These are phyloP conservation scores for Zaprionus vittiger DNA, from an alignment of 1,140 invertebrate genomes.

Conservation along the genomic window DNA sequence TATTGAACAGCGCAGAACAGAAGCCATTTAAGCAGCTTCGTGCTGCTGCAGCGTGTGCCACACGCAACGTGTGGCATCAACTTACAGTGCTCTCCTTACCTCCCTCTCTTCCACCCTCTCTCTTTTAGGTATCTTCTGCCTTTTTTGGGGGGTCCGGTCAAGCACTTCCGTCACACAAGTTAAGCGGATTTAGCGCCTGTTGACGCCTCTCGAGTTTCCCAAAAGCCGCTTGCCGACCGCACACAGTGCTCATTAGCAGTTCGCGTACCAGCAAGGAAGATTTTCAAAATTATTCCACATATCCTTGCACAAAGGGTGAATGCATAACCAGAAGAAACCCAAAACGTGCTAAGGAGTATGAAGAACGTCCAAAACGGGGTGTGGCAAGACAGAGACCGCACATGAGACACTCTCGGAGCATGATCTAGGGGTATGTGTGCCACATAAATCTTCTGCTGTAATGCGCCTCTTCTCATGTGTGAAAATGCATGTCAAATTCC, in stretches of 20 bases:
- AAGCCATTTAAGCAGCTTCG: slow-evolving; percentile 68
- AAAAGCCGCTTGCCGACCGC: slow-evolving; percentile 55
- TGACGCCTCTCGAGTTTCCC: slow-evolving; percentile 83
- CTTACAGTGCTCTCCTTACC: slow-evolving; percentile 5
- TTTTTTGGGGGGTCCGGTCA: slow-evolving; percentile 2
- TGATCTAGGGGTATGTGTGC: not conserved
- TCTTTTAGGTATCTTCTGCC: not conserved
- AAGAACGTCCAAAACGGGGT: slow-evolving; percentile 11
- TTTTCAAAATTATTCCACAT: slow-evolving; percentile 22
- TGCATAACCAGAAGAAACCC: slow-evolving; percentile 29
- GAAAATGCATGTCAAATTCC: slow-evolving; percentile 30
- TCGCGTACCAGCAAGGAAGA: slow-evolving; percentile 39
- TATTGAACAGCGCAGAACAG: slow-evolving; percentile 46
- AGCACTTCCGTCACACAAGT: slow-evolving; percentile 54
- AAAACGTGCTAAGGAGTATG: slow-evolving; percentile 34
- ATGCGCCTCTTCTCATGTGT: slow-evolving; percentile 31
- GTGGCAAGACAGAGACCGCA: slow-evolving; percentile 37
- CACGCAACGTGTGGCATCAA: slow-evolving; percentile 42
- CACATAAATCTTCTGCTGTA: slow-evolving; percentile 19
- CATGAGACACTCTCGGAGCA: slow-evolving; percentile 5
- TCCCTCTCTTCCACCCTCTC: not conserved
- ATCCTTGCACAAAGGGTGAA: slow-evolving; percentile 50
- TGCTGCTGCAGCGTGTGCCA: slow-evolving; percentile 42
- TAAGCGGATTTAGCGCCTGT: slow-evolving; percentile 83
- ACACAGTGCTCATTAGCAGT: slow-evolving; percentile 66